Evolutionary conservation across 2,113 vertebrate genomes (phyloP), one percentile per base, ranked within the genome.

Genomic region (Myiozetetes cayanensis): DNA sequence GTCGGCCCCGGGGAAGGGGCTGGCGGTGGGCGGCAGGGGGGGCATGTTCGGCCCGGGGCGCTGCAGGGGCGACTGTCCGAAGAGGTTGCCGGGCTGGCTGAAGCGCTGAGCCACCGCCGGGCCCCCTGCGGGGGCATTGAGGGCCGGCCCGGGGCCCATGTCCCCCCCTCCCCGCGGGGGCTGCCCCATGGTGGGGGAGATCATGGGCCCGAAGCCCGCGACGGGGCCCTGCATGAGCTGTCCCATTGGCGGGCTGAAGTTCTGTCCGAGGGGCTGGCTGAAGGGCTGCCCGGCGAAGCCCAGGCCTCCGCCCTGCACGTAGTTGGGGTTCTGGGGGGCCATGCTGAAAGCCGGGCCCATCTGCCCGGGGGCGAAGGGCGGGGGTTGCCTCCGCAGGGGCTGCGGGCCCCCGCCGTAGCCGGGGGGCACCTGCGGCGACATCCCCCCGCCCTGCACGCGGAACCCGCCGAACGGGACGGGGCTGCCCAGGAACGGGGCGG

Each of bases 261-360:
- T 99, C 58, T 98, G 98, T 35, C 97, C 97, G 20, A 98, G 95
- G 23, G 97, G 93, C 41, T 98, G 98, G 44, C 70, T 97, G 72
- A 98, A 98, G 4, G 98, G 97, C 74, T 98, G 98, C 55, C 94
- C 96, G 0, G 97, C 87, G 35, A 98, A 98, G 87, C 96, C 96
- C 97, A 98, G 96, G 37, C 85, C 97, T 15, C 97, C 97, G 0
- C 98, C 96, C 24, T 98, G 98, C 15, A 97, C 97, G 20, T 98
- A 98, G 59, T 73, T 93, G 13, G 98, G 97, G 28, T 97, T 97
- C 89, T 98, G 98, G 10, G 99, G 98, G 37, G 98, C 97, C 97
- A 99, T 98, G 75, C 98, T 98, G 95, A 99, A 99, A 5, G 98
- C 98, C 46, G 99, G 99, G 18, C 99, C 98, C 94, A 99, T 98